Conservation (phyloP, 1,140 invertebrate species). For the Copidosoma floridanum region DNA sequence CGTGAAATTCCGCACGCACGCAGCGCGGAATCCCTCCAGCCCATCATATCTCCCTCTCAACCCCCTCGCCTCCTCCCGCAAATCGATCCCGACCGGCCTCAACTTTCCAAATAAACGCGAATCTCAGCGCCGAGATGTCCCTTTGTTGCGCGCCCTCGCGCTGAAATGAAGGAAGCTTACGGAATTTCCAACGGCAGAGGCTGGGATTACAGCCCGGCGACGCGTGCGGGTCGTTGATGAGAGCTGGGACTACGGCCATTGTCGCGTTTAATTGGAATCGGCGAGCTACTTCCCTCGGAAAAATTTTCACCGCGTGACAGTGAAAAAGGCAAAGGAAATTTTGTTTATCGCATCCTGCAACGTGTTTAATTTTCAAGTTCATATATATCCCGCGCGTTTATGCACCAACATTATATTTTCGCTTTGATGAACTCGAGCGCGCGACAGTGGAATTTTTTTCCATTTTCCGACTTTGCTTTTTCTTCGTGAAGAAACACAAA, state of each 20-base stretch:
- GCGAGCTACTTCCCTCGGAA: not conserved
- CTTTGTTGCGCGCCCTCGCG: conserved; percentile 5
- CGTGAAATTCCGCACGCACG: conserved; percentile 49
- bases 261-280: conserved; percentile 6
- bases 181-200: conserved; percentile 2
- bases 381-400: not conserved
- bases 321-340: not conserved
- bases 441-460: too few relatives aligned
- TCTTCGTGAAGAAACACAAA: not conserved
- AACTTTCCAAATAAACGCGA: conserved; percentile 30
- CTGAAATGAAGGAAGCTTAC: conserved; percentile 12
- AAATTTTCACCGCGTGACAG: too few relatives aligned
- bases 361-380: conserved; percentile 4
- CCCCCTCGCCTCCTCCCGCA: conserved; percentile 17
- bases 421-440: too few relatives aligned
- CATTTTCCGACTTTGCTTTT: not conserved
- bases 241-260: too few relatives aligned
- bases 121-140: conserved; percentile 16
- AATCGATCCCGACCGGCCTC: conserved; percentile 22
- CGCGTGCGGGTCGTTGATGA: too few relatives aligned
- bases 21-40: conserved; percentile 42
- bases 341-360: not conserved
- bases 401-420: too few relatives aligned
- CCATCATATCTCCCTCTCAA: too few relatives aligned
- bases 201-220: conserved; percentile 6